Conservation (phyloP, 1,140 invertebrate species). For the Araneus ventricosus region DNA sequence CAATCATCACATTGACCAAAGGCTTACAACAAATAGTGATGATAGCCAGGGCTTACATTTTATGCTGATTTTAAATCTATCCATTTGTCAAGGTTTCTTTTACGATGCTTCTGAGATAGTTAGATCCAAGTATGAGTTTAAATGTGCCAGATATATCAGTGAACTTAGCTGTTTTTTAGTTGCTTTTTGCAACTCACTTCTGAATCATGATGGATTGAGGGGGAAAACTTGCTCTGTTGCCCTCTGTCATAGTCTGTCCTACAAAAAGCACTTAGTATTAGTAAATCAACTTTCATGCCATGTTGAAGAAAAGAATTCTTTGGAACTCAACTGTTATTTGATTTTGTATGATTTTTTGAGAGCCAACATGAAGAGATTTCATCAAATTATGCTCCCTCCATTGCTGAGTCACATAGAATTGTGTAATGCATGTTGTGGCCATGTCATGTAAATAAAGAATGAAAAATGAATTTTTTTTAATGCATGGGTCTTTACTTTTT, state of each 20-base stretch:
- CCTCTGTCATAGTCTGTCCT: conserved; percentile 41
- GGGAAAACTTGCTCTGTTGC: conserved; percentile 45
- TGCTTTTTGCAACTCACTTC: conserved; percentile 51
- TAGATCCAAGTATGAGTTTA: conserved; percentile 56
- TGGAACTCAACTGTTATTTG: conserved; percentile 5
- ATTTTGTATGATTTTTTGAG: conserved; percentile 41
- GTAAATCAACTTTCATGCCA: conserved; percentile 54
- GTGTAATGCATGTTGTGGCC: conserved; percentile 72
- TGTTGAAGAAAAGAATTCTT: conserved; percentile 45
- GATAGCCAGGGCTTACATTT: conserved; percentile 54
- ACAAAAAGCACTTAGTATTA: conserved; percentile 69
- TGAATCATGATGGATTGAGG: conserved; percentile 15
- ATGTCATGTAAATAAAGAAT: conserved; percentile 75
- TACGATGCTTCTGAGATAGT: conserved; percentile 38
- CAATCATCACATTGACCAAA: conserved; percentile 63
- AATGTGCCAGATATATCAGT: conserved; percentile 30
- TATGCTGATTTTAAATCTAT: conserved; percentile 28
- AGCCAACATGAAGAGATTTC: conserved; percentile 46
- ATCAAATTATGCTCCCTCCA: conserved; percentile 70
- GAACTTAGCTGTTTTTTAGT: conserved; percentile 53
- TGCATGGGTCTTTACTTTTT: conserved; percentile 67
- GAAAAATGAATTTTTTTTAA: conserved; percentile 57
- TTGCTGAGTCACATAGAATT: conserved; percentile 70
- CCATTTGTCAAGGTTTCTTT: conserved; percentile 40
- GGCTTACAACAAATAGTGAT: conserved; percentile 56